Base-by-base conservation (phyloP, 2,797 vertebrate species). In the Danio choprae region DNA sequence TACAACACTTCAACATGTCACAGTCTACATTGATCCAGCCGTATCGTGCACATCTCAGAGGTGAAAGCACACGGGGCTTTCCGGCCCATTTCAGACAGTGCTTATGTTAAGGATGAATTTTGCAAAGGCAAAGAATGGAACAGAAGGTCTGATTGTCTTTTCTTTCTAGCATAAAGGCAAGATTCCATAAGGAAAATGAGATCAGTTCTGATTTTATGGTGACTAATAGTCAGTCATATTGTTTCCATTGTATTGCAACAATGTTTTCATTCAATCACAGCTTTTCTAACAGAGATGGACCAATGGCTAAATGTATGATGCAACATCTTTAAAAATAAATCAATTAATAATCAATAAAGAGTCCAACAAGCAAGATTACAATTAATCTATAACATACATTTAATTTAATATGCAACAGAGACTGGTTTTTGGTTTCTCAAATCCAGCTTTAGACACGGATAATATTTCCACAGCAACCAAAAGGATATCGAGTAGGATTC, bases 401-500 rank as follows among this genome's bases (percentile, higher is more conserved):
- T 5, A n/a, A 20, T 20, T 20, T 22, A 41, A 51, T n/a, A 74
- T 13, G 22, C 46, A 51, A 16, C 15, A 50, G 15, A 68, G 50
- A 50, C 8, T 68, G 8, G 3, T 7, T 18, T 15, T 16, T n/a
- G 10, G 12, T 8, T 50, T n/a, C 43, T 63, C 7, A 43, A 51
- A 72, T 53, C 16, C 22, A 29, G 50, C 38, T 77, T 12, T 6
- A 41, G 7, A 16, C 5, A 15, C 29, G n/a, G n/a, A 18, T 29
- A 11, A 36, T n/a, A 29, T 16, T 58, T 58, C 48, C 43, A 44
- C 46, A 58, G 16, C 4, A 8, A 48, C 12, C 12, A 53, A 83
- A 97, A 98, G 96, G 97, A 99, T 99, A 99, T 99, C 12, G 97
- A 95, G 90, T 96, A 99, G 0, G 97, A 95, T 80, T 97, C 95